Evolutionary conservation across 2,888 invertebrate genomes (phyloP).

Genomic region (Biston betularia): DNA sequence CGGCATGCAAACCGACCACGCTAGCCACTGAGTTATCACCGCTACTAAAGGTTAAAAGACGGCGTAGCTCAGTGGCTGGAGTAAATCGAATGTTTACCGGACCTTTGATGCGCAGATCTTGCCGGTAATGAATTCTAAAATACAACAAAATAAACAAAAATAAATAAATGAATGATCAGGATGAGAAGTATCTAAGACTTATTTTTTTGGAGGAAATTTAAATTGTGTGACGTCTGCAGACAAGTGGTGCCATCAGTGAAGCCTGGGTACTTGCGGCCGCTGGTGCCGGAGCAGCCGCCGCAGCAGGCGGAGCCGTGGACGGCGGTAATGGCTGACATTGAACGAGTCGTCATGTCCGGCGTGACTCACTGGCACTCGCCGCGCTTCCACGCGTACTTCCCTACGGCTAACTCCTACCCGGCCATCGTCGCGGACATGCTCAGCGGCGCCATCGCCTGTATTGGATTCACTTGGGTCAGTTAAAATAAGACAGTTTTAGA

Average conservation of each 20-base stretch:
- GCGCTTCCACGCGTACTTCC: constrained; percentile 97
- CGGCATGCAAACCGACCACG: too few species aligned
- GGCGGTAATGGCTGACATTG: constrained; percentile 96
- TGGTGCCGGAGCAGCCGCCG: constrained; percentile 95
- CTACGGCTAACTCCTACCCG: constrained; percentile 97
- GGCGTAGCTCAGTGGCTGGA: too few species aligned
- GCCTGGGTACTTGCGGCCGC: constrained; percentile 95
- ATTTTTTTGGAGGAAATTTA: not conserved
- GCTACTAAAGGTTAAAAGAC: too few species aligned
- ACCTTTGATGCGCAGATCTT: too few species aligned
- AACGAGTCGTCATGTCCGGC: constrained; percentile 98
- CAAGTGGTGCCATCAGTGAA: constrained; percentile 96
- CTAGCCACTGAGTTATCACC: too few species aligned
- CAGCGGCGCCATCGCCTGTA: constrained; percentile 97
- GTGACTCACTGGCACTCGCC: constrained; percentile 99
- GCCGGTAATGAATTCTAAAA: too few species aligned
- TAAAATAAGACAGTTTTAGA: too few species aligned
- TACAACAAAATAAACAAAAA: too few species aligned
- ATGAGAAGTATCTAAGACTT: too few species aligned
- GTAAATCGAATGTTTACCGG: too few species aligned
- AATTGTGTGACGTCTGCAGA: constrained; percentile 68
- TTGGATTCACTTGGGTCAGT: constrained; percentile 98
- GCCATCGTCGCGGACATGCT: constrained; percentile 98
- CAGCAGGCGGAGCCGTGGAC: constrained; percentile 95
- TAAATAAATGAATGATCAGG: too few species aligned